Conservation (phyloP, 35 echinoderm and acorn worm species). For the Heliocidaris tuberculata region DNA sequence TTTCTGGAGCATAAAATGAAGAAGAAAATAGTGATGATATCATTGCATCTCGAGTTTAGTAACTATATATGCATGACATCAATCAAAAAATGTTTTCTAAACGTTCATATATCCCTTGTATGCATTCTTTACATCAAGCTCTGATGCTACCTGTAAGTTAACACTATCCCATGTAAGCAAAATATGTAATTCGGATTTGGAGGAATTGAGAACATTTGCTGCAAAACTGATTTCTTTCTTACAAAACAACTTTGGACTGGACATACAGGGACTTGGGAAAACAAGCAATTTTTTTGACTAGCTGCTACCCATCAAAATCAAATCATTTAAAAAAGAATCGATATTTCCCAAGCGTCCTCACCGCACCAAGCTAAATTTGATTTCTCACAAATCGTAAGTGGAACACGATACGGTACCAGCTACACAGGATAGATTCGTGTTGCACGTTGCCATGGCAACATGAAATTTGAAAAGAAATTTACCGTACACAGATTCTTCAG, state of each 20-base stretch:
- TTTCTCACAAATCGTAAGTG: constrained; percentile 28
- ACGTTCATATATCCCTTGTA: too few relatives aligned
- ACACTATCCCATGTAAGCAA: not conserved
- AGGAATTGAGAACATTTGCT: not conserved
- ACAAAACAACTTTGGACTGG: not conserved
- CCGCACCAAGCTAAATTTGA: constrained; percentile 26
- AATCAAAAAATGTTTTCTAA: too few relatives aligned
- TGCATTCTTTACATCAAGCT: too few relatives aligned
- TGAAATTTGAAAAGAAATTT: not conserved
- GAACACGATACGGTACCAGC: not conserved
- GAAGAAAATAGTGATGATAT: too few relatives aligned
- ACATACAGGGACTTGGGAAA: not conserved
- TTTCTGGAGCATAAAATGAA: too few relatives aligned
- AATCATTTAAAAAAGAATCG: constrained; percentile 15
- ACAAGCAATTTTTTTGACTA: constrained; percentile 12
- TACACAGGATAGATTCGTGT: not conserved
- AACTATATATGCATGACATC: too few relatives aligned
- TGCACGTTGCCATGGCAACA: constrained; percentile 14
- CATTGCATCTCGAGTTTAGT: too few relatives aligned
- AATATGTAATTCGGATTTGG: not conserved
- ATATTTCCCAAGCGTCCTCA: constrained; percentile 12
- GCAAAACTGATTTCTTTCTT: not conserved
- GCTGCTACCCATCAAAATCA: constrained; percentile 15
- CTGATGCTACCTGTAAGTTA: not conserved
- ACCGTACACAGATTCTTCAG: not conserved